A percentile compares a stretch with the other conserved stretches of the same genome.
phyloP scores from a whole-genome alignment of 1,140 invertebrate genomes.

The Papilio glaucus region DNA sequence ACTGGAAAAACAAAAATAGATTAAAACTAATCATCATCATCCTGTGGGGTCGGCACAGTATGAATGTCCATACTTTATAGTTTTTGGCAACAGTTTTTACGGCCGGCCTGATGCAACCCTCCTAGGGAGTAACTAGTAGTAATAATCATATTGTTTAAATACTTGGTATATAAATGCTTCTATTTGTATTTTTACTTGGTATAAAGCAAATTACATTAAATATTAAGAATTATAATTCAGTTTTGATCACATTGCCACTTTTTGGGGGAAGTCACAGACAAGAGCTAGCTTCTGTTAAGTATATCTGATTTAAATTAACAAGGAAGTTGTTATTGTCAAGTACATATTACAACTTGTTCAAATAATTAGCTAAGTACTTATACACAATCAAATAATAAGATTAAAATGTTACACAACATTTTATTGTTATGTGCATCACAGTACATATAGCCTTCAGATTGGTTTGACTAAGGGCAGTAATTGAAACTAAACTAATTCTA shows the following conservation, averaged over 20 bases:
- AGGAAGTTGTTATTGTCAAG: constrained; percentile 8
- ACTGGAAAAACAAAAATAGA: constrained; percentile 87
- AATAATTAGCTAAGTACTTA: neutral
- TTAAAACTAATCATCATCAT: constrained; percentile 19
- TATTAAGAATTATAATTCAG: no score
- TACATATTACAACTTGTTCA: neutral
- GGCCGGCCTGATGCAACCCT: no score
- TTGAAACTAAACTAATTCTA: no score
- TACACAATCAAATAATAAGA: constrained; percentile 5
- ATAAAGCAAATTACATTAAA: no score
- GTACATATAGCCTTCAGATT: neutral
- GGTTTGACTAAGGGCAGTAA: neutral
- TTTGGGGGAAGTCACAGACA: no score
- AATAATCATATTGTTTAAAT: no score
- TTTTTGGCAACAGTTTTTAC: no score
- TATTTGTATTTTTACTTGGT: neutral
- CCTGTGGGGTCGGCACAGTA: no score
- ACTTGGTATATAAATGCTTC: neutral
- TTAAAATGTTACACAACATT: constrained; percentile 5
- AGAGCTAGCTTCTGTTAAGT: no score
- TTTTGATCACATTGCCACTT: no score
- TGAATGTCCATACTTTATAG: no score
- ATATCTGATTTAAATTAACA: constrained; percentile 8
- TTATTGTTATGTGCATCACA: neutral
- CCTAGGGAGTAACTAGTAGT: no score